These are phyloP conservation scores for Ceratoteleas bidentatus DNA, from an alignment of 1,140 invertebrate species.

Conservation along the genomic window DNA sequence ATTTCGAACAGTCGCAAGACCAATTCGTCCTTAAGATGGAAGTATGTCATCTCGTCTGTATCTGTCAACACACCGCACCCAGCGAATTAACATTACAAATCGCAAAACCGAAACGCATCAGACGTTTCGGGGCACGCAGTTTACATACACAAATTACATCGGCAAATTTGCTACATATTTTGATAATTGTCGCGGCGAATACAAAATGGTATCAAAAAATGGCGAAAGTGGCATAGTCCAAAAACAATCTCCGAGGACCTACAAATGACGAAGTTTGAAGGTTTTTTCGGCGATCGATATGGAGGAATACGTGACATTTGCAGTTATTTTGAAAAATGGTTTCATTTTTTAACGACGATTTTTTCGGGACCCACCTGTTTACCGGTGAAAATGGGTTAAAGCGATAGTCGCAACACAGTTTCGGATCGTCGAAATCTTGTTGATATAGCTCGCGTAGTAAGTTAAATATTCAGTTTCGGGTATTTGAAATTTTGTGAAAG, in stretches of 20 bases:
- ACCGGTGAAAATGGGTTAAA: conserved; percentile 42
- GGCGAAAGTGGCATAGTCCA: neutral
- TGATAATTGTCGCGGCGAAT: conserved; percentile 22
- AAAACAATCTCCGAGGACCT: neutral
- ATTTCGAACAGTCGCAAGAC: conserved; percentile 42
- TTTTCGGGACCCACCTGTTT: no score
- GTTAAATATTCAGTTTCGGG: conserved; percentile 54
- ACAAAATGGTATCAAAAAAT: conserved; percentile 35
- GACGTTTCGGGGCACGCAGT: conserved; percentile 6
- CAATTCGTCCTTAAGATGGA: conserved; percentile 41
- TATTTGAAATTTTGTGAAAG: conserved; percentile 44
- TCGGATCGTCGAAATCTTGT: conserved; percentile 40
- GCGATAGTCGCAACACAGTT: conserved; percentile 42
- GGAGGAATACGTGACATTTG: neutral
- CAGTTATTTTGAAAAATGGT: conserved; percentile 3
- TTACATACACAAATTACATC: conserved; percentile 13
- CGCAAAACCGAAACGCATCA: conserved; percentile 19
- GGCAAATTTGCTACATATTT: conserved; percentile 40
- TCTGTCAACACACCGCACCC: conserved; percentile 67
- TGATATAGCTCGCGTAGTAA: conserved; percentile 37
- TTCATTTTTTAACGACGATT: conserved; percentile 10
- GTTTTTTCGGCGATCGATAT: no score
- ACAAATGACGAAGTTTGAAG: no score
- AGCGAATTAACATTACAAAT: conserved; percentile 74
- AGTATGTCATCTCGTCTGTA: conserved; percentile 49